Conservation (phyloP, 2,888 invertebrate genomes). For the Dyspetes luteomarginatus region DNA sequence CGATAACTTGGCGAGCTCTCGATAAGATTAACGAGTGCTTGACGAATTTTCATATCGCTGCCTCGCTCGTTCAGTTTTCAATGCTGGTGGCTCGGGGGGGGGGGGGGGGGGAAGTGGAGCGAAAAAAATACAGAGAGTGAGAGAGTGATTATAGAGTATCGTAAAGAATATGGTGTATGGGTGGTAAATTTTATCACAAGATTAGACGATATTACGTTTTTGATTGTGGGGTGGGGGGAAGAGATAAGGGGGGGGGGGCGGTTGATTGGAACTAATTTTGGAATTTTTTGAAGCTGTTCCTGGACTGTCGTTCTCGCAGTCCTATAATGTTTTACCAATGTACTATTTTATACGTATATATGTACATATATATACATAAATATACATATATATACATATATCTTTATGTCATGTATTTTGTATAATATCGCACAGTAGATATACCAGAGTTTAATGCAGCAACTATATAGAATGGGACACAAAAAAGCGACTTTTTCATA, state of each 20-base stretch:
- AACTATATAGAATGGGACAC: constrained; percentile 9
- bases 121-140: constrained; percentile 51
- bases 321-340: constrained; percentile 8
- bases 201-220: constrained; percentile 1
- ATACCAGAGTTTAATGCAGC: neutral
- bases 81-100: constrained; percentile 10
- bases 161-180: constrained; percentile 43
- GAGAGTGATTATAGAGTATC: constrained; percentile 50
- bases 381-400: neutral
- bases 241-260: no score
- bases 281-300: constrained; percentile 31
- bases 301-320: constrained; percentile 35
- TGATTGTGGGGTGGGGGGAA: neutral
- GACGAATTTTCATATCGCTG: constrained; percentile 24
- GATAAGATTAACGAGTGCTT: neutral
- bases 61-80: constrained; percentile 42
- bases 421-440: constrained; percentile 25
- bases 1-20: constrained; percentile 1
- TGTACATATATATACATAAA: neutral
- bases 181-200: constrained; percentile 30
- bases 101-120: neutral
- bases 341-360: constrained; percentile 1
- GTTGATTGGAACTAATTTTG: constrained; percentile 10
- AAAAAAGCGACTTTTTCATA: constrained; percentile 2
- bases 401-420: neutral